A percentile compares a stretch with the other conserved stretches of the same genome.
These are phyloP conservation scores for Drosophila demipolita DNA, from an alignment of 2,888 invertebrate genomes.

Conservation along the genomic window DNA sequence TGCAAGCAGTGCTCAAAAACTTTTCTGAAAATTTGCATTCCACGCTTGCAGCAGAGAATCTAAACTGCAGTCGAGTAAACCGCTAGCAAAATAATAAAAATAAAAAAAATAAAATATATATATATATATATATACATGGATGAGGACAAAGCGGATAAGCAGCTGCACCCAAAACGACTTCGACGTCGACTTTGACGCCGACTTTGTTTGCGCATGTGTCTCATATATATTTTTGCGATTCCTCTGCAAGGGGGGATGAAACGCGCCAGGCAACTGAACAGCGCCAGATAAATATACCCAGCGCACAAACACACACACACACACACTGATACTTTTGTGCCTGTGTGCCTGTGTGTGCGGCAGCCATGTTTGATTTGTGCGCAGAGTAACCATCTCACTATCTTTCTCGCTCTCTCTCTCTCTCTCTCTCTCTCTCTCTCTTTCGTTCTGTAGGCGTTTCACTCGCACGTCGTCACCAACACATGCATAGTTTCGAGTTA, in stretches of 20 bases:
- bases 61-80: constrained; percentile 67
- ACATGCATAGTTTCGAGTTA: constrained; percentile 25
- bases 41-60: constrained; percentile 61
- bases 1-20: constrained; percentile 20
- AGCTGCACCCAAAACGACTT: constrained; percentile 44
- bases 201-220: constrained; percentile 65
- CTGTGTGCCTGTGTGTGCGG: constrained; percentile 14
- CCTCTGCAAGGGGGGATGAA: constrained; percentile 26
- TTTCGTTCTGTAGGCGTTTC: constrained; percentile 19
- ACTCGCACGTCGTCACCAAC: constrained; percentile 29
- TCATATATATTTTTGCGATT: background rate
- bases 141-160: constrained; percentile 23
- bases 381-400: constrained; percentile 32
- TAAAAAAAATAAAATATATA: background rate
- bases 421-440: constrained; percentile 30
- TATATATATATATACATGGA: background rate
- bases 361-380: constrained; percentile 56
- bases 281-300: constrained; percentile 28
- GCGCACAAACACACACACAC: constrained; percentile 3
- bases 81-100: constrained; percentile 15
- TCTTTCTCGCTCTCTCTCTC: background rate
- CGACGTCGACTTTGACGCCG: constrained; percentile 6
- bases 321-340: constrained; percentile 4
- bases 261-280: background rate
- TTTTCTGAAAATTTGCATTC: constrained; percentile 56